Base-by-base conservation (phyloP, 2,113 vertebrate species). In the Heterocephalus glaber region DNA sequence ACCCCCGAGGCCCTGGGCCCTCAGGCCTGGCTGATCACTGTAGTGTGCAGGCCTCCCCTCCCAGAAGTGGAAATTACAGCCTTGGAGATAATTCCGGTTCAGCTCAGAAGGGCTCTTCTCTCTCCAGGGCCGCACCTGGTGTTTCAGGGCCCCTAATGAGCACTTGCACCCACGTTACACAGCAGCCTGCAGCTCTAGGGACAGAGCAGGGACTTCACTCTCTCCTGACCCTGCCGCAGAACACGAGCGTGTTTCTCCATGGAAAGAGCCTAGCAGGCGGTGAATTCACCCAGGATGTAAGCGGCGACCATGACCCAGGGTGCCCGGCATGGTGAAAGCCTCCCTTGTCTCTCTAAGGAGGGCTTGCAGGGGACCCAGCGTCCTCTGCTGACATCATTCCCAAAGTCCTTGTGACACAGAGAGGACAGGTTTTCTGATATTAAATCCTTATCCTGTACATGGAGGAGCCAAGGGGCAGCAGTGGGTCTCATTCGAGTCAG, bases 61-160 rank as follows among this genome's bases (percentile, higher is more conserved):
- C 91, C 95, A 84, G 74, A 96, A 96, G 97, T 72, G 82, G 92
- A 97, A 97, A 97, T 98, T 97, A 97, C 24, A 56, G 94, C 94
- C 97, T 97, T 26, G 54, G 82, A 84, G 81, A 80, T 16, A 81
- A 90, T 6, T 0, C 1, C 38, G 86, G 49, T 89, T 95, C 47
- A 0, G 0, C 72, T 30, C 1, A 5, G 8, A 90, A 26, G 24
- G 90, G 95, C 61, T 94, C 86, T 88, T 72, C 10, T 68, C 92
- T 80, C 89, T 33, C 60, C 56, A 24, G 52, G 70, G 38, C 63
- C 49, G 16, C 92, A 91, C 30, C 77, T 94, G 13, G 5, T 30
- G 87, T 90, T 97, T 63, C 85, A 80, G 61, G 65, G 1, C 22
- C 82, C 28, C 7, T 66, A 89, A 61, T 0, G 1, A 70, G 6